Conservation (phyloP, 2,113 vertebrate species). For the Entomyzon cyanotis region DNA sequence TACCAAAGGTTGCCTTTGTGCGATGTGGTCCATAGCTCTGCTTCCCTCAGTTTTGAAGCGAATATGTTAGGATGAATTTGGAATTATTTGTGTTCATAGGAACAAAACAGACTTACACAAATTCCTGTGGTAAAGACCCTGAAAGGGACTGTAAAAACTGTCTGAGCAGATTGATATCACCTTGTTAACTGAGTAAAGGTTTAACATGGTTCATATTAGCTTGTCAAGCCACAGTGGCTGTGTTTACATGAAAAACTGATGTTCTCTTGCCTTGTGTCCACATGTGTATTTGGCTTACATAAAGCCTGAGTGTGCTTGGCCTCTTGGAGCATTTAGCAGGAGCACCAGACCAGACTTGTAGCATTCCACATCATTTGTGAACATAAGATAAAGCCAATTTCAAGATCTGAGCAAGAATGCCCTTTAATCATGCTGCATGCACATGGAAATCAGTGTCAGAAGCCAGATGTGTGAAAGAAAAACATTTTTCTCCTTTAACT, state of each 20-base stretch:
- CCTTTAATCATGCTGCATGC: conserved; percentile 27
- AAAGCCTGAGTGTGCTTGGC: neutral
- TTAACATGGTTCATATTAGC: conserved; percentile 50
- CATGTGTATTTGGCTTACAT: conserved; percentile 35
- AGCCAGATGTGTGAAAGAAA: conserved; percentile 35
- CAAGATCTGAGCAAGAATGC: conserved; percentile 57
- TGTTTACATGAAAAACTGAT: conserved; percentile 48
- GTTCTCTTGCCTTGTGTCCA: conserved; percentile 31
- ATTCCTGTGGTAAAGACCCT: conserved; percentile 8
- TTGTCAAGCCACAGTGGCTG: conserved; percentile 47
- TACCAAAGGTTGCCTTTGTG: neutral
- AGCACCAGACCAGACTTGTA: conserved; percentile 62
- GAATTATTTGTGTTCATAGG: neutral
- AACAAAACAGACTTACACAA: neutral
- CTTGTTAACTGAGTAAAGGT: neutral
- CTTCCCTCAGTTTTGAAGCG: neutral
- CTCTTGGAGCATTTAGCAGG: neutral
- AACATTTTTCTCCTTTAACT: conserved; percentile 35
- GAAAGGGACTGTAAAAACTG: neutral
- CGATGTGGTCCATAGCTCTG: neutral
- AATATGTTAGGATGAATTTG: neutral
- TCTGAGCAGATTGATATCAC: neutral
- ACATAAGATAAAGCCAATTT: conserved; percentile 50
- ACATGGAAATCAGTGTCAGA: conserved; percentile 26
- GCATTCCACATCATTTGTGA: conserved; percentile 56